Evolutionary conservation across 2,113 vertebrate genomes (phyloP).

Genomic region (Varanus komodoensis): DNA sequence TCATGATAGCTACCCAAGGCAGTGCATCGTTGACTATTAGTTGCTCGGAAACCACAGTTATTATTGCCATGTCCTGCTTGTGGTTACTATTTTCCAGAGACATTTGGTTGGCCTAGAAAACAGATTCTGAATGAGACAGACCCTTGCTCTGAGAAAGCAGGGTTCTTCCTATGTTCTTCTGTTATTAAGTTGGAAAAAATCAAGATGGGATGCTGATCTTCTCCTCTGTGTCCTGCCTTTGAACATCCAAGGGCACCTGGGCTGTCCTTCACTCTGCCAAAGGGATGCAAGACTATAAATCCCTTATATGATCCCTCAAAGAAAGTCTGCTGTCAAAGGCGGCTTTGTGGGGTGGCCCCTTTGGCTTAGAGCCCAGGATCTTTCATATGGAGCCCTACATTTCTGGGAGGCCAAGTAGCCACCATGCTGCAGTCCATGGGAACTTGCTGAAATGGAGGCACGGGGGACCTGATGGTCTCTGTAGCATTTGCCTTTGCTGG

Average conservation of each 20-base stretch:
- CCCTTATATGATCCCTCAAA: neutral
- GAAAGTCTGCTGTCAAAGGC: neutral
- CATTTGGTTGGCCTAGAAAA: neutral
- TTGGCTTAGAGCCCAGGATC: no score
- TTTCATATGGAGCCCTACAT: no score
- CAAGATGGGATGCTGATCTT: neutral
- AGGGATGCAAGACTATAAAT: neutral
- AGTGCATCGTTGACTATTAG: no score
- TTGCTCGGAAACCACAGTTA: no score
- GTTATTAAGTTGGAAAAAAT: neutral
- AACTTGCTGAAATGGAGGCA: no score
- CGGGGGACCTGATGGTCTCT: no score
- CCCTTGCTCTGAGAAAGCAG: neutral
- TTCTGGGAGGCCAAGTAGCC: no score
- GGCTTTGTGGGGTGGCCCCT: no score
- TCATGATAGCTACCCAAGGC: no score
- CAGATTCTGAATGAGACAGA: neutral
- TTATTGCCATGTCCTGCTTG: neutral
- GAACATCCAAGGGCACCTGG: neutral
- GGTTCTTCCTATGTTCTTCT: neutral
- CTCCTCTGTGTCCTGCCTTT: neutral
- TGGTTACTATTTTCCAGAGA: neutral
- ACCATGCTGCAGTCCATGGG: no score
- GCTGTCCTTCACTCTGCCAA: neutral
- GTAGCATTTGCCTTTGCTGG: no score